Evolutionary conservation across 2,113 vertebrate genomes (phyloP).

Genomic region (Gadus chalcogrammus): DNA sequence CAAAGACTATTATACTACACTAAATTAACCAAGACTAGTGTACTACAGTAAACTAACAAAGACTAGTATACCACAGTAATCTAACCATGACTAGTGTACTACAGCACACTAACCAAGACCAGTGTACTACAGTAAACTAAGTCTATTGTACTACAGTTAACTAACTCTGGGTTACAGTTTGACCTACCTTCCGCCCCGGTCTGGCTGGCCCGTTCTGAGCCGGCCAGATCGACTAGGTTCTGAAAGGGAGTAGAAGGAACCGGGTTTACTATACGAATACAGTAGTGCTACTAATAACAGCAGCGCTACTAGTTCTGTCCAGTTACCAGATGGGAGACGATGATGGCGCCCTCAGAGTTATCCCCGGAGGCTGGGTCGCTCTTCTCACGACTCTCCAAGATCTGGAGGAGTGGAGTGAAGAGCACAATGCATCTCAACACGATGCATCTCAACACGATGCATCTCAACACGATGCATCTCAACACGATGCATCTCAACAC

Average conservation of each 20-base stretch:
- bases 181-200: slow-evolving; percentile 90
- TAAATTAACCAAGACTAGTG: too few species aligned
- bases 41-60: too few species aligned
- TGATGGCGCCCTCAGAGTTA: slow-evolving; percentile 86
- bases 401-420: slow-evolving; percentile 65
- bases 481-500: too few species aligned
- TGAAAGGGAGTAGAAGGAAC: slow-evolving; percentile 43
- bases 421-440: neutral
- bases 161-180: neutral
- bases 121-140: too few species aligned
- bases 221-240: slow-evolving; percentile 96
- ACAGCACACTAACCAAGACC: too few species aligned
- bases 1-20: too few species aligned
- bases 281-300: neutral
- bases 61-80: too few species aligned
- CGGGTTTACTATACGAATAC: neutral
- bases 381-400: slow-evolving; percentile 89
- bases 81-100: too few species aligned
- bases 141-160: too few species aligned
- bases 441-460: neutral
- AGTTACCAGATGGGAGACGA: slow-evolving; percentile 93
- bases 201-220: slow-evolving; percentile 92
- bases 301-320: neutral
- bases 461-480: neutral
- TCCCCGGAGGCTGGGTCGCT: slow-evolving; percentile 77